Base-by-base conservation (phyloP, 92 coral and sea anemone genomes). In the Phymanthus crucifer region DNA sequence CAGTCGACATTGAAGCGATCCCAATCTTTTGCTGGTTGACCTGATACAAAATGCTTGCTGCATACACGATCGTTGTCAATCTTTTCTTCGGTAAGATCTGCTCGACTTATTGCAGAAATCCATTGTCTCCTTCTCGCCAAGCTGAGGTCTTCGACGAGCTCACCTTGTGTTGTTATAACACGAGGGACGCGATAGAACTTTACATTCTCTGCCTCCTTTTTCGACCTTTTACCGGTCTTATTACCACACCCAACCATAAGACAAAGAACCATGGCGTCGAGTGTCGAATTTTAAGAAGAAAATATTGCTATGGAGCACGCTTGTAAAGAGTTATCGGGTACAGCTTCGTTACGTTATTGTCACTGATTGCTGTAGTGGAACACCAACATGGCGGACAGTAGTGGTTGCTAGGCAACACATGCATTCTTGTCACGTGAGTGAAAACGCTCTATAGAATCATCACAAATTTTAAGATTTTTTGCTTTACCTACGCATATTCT, bases 241-340 rank as follows among this genome's bases (percentile, higher is more conserved):
- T 50, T 35, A 40, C 61, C 72, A 27, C 80, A 76, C 48, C 50
- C 32, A 1, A 74, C 78, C 78, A 74, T 74, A 26, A 71, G 31
- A 74, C 64, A 81, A 71, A 74, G 83, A 67, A 86, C 89, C 89
- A 85, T 85, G n/a, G n/a, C n/a, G n/a, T n/a, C n/a, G n/a, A n/a
- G n/a, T n/a, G n/a, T n/a, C n/a, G n/a, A n/a, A n/a, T n/a, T n/a
- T n/a, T 43, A 43, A 43, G 48, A 43, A 43, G 48, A 43, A 43
- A n/a, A n/a, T n/a, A n/a, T n/a, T n/a, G n/a, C n/a, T 35, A 77
- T 69, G 46, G 27, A 84, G 1, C 52, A n/a, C 33, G 78, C 64
- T 43, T 33, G 17, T 75, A 67, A 21, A 14, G 40, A 31, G 29
- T 18, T 75, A 32, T 43, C 36, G 58, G 48, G 48, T 74, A 77